phyloP scores from a whole-genome alignment of 2,888 invertebrate genomes.

The Thyatira batis region DNA sequence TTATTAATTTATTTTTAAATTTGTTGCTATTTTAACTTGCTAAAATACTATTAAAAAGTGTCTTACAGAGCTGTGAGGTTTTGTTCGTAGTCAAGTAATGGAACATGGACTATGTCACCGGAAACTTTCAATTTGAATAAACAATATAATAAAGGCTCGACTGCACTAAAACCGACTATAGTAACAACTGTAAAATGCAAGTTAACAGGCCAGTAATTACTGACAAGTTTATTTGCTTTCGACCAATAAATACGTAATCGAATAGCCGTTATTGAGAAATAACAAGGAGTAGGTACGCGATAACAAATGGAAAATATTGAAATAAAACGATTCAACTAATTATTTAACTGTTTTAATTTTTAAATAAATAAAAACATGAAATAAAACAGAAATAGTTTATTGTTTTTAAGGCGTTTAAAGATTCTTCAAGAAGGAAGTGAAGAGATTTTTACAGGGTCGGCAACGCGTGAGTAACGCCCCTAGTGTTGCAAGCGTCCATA shows the following conservation, averaged over 20 bases:
- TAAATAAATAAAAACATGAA: too few species aligned
- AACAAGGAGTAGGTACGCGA: background rate
- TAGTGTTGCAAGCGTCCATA: too few species aligned
- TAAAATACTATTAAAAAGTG: too few species aligned
- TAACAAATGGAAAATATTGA: background rate
- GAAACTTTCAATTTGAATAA: background rate
- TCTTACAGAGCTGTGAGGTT: background rate
- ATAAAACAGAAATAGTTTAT: background rate
- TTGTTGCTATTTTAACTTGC: too few species aligned
- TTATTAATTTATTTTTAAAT: too few species aligned
- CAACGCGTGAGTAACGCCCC: too few species aligned
- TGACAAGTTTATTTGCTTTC: background rate
- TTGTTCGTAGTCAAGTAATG: background rate
- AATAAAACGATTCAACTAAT: background rate
- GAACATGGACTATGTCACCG: background rate
- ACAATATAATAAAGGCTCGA: background rate
- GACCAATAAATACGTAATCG: background rate
- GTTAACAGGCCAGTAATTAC: background rate
- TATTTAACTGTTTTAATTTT: too few species aligned
- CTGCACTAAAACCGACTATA: background rate
- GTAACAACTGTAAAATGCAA: background rate
- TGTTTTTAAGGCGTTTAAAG: too few species aligned
- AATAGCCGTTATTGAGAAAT: background rate
- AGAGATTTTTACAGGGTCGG: too few species aligned
- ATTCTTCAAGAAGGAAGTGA: too few species aligned